These are phyloP conservation scores for Sebastes melanostomus DNA, from an alignment of 2,797 vertebrate genomes.

Conservation along the genomic window DNA sequence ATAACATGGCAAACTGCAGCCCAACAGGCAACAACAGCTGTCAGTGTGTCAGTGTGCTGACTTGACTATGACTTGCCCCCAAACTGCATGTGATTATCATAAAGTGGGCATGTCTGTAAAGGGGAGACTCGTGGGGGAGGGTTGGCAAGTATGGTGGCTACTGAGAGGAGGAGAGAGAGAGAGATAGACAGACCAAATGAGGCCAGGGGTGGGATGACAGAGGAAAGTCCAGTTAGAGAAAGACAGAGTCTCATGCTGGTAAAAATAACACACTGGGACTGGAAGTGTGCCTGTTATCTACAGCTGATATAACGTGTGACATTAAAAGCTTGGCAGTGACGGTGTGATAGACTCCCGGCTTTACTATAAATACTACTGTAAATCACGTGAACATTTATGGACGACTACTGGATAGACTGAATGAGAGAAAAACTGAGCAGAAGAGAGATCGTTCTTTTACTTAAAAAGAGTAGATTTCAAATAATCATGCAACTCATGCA, in stretches of 20 bases:
- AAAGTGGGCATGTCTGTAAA: too few species aligned
- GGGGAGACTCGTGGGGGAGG: too few species aligned
- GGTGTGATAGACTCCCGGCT: conserved; percentile 6
- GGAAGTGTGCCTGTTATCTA: conserved; percentile 19
- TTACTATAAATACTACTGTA: conserved; percentile 28
- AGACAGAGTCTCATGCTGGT: conserved; percentile 25
- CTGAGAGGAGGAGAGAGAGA: neutral
- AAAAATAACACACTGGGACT: conserved; percentile 45
- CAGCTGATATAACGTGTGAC: conserved; percentile 44
- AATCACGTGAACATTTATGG: neutral
- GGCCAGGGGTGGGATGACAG: neutral
- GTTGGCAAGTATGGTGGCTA: neutral
- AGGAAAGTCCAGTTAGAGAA: neutral
- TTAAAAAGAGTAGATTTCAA: neutral
- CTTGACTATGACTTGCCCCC: too few species aligned
- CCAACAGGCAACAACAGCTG: too few species aligned
- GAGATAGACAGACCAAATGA: neutral
- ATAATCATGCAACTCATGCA: neutral
- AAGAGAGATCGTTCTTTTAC: neutral
- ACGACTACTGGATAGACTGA: neutral
- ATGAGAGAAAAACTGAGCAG: neutral
- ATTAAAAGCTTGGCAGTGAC: conserved; percentile 9
- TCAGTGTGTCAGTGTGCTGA: too few species aligned
- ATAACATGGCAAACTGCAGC: too few species aligned
- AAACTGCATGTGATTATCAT: too few species aligned